Conservation (phyloP, 2,888 invertebrate species). For the Hirtodrosophila cameraria region DNA sequence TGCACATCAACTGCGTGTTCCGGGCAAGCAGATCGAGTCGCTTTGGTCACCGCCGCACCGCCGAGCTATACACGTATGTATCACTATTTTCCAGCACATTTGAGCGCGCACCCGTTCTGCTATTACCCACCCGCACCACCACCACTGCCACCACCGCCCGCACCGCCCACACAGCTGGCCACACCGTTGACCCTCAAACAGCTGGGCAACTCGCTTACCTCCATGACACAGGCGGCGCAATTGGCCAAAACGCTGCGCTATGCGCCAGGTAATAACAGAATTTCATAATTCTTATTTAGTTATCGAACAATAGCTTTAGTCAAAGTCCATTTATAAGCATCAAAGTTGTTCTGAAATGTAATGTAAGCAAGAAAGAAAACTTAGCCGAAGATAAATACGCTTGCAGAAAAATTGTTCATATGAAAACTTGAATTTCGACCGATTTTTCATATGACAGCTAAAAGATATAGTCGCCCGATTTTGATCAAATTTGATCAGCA, state of each 20-base stretch:
- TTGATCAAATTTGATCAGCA: too few relatives aligned
- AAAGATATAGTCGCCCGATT: too few relatives aligned
- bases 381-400: too few relatives aligned
- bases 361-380: too few relatives aligned
- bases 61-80: slow-evolving; percentile 87
- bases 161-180: slow-evolving; percentile 78
- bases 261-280: slow-evolving; percentile 82
- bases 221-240: slow-evolving; percentile 83
- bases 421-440: too few relatives aligned
- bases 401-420: too few relatives aligned
- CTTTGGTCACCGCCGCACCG: slow-evolving; percentile 86
- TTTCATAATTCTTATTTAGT: slow-evolving; percentile 1
- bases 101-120: slow-evolving; percentile 85
- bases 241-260: slow-evolving; percentile 84
- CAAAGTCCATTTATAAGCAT: too few relatives aligned
- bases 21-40: slow-evolving; percentile 86
- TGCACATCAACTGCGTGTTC: slow-evolving; percentile 32
- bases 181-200: slow-evolving; percentile 83
- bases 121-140: slow-evolving; percentile 84
- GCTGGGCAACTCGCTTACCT: slow-evolving; percentile 80
- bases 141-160: slow-evolving; percentile 77
- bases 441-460: too few relatives aligned
- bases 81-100: slow-evolving; percentile 86
- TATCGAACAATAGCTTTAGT: background rate
- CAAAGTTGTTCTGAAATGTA: too few relatives aligned